Conservation (phyloP, 2,113 vertebrate species). For the Gila orcuttii region DNA sequence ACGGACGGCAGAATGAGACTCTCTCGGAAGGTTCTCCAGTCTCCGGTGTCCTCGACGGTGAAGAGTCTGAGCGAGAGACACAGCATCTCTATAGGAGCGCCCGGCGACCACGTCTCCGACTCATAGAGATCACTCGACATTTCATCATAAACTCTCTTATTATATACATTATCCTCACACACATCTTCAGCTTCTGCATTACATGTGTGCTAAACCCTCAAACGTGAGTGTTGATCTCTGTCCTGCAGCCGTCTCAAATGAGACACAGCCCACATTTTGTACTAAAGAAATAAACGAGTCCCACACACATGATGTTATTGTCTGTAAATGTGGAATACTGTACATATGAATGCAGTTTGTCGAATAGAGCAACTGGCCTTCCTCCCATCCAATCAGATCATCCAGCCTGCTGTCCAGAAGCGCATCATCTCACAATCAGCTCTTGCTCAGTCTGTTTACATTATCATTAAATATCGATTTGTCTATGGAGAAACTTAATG, state of each 20-base stretch:
- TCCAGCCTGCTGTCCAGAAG: too few relatives aligned
- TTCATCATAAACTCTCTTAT: not conserved
- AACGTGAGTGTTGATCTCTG: not conserved
- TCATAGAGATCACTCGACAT: slow-evolving; percentile 47
- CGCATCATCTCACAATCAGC: too few relatives aligned
- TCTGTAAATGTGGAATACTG: not conserved
- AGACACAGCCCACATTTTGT: not conserved
- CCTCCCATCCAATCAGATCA: too few relatives aligned
- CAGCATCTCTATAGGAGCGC: slow-evolving; percentile 84
- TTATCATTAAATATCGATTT: too few relatives aligned
- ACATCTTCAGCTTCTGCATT: not conserved
- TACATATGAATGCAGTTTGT: not conserved
- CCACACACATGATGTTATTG: not conserved
- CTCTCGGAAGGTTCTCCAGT: slow-evolving; percentile 92
- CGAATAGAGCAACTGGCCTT: not conserved
- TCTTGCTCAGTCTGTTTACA: too few relatives aligned
- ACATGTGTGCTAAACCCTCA: not conserved
- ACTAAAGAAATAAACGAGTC: not conserved
- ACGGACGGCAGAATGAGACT: slow-evolving; percentile 96
- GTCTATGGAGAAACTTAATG: too few relatives aligned
- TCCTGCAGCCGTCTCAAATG: not conserved
- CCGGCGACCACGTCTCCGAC: slow-evolving; percentile 10
- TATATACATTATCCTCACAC: not conserved
- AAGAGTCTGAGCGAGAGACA: slow-evolving; percentile 87
- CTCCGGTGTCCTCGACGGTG: slow-evolving; percentile 78